Percentiles rank a stretch among this genome's conserved stretches.
phyloP scores from a whole-genome alignment of 2,113 vertebrate genomes.

The Leptobrachium leishanense region DNA sequence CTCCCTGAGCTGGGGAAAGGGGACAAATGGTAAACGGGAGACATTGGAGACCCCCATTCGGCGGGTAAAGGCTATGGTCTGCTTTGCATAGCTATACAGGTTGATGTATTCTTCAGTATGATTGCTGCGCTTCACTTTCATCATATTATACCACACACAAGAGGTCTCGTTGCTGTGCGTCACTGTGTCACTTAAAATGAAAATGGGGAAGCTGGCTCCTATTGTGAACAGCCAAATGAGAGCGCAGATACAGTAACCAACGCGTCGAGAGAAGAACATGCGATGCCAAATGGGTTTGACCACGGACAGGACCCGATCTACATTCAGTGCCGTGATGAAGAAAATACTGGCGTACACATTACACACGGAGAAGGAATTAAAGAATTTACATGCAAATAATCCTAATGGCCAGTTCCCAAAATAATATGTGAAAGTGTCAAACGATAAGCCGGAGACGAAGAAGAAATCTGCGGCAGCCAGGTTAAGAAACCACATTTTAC shows the following conservation, averaged over 20 bases:
- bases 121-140: background rate
- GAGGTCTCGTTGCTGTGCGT: background rate
- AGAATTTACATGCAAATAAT: background rate
- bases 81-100: background rate
- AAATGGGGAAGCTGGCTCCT: background rate
- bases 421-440: background rate
- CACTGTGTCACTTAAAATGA: background rate
- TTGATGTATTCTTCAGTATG: background rate
- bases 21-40: background rate
- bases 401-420: conserved; percentile 3
- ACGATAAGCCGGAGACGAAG: background rate
- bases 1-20: background rate
- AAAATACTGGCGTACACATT: conserved; percentile 29
- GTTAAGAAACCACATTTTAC: conserved; percentile 37
- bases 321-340: conserved; percentile 2
- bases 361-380: background rate
- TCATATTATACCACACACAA: background rate
- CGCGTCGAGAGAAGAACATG: background rate
- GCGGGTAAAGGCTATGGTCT: background rate
- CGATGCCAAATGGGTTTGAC: conserved; percentile 24
- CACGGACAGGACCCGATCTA: conserved; percentile 17
- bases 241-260: background rate
- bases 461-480: conserved; percentile 14
- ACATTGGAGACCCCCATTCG: background rate
- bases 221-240: background rate